Evolutionary conservation across 2,113 vertebrate species (phyloP), one percentile per base, ranked within the genome.

Genomic region (Scomber japonicus): DNA sequence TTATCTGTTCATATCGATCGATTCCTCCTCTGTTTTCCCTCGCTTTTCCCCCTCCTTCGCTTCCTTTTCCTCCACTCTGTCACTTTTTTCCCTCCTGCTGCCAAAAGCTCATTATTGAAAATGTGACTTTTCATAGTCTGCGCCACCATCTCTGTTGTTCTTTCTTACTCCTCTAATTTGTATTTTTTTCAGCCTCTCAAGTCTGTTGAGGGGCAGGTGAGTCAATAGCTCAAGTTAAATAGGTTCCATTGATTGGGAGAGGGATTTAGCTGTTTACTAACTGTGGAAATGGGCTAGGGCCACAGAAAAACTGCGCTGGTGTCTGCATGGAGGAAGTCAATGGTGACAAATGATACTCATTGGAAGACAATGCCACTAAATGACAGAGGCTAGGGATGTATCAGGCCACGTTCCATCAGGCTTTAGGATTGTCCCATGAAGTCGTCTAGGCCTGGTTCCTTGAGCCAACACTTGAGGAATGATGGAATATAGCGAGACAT

Each of bases 1-100:
- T 95, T 94, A 95, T 92, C 93, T 92, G 89, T 84, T 82, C 64
- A 14, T 83, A 89, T 92, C 57, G 91, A 95, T 94, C 85, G 54
- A 93, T 91, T 86, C 69, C 83, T 79, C 71, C 86, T 88, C 78
- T 90, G 79, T 81, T 90, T 84, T 85, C 56, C 63, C 56, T 82
- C 21, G 3, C 27, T 71, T 66, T 21, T 3, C 0, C 16, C 61
- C 44, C 48, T 53, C 45, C 46, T 13, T 54, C 5, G 30, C 74
- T 55, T 72, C 74, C 75, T 68, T 80, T 17, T 46, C 60, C 56
- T 76, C 67, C 44, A 16, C 65, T 66, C 72, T 71, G 54, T 79
- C 81, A 45, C 86, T 77, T 69, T 78, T 50, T 49, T 62, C 62
- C 63, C 85, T 60, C 71, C 78, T 50, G 75, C 73, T 19, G 13